A percentile compares a stretch with the other conserved stretches of the same genome.
phyloP scores from a whole-genome alignment of 1,140 invertebrate genomes.

The Hetaerina americana region DNA sequence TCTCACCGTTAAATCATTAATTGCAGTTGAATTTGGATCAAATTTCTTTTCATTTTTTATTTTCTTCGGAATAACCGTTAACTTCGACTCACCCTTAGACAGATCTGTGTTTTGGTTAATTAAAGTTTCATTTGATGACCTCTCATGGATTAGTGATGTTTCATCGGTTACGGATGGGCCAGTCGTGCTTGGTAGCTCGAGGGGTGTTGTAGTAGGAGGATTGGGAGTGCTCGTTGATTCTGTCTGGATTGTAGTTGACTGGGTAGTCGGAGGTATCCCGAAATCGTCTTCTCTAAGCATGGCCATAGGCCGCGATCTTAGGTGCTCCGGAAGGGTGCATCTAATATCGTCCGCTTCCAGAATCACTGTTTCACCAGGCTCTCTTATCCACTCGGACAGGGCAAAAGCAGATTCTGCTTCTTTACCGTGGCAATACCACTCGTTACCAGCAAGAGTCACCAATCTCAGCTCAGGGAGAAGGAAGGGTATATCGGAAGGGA shows the following conservation, averaged over 20 bases:
- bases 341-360: neutral
- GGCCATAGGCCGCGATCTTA: constrained; percentile 19
- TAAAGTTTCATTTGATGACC: no score
- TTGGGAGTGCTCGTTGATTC: neutral
- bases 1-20: no score
- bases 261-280: neutral
- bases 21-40: no score
- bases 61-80: no score
- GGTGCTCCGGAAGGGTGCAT: neutral
- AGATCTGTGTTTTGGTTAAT: no score
- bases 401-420: constrained; percentile 17
- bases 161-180: no score
- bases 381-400: neutral
- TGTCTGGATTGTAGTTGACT: neutral
- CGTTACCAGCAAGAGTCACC: constrained; percentile 43
- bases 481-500: constrained; percentile 51
- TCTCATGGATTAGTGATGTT: no score
- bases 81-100: no score
- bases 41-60: no score
- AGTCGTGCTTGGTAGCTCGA: no score
- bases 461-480: constrained; percentile 51
- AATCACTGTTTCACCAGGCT: neutral
- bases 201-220: no score
- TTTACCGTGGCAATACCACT: constrained; percentile 41
- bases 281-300: constrained; percentile 20